Evolutionary conservation across 2,113 vertebrate species (phyloP).

Genomic region (Heterocephalus glaber): DNA sequence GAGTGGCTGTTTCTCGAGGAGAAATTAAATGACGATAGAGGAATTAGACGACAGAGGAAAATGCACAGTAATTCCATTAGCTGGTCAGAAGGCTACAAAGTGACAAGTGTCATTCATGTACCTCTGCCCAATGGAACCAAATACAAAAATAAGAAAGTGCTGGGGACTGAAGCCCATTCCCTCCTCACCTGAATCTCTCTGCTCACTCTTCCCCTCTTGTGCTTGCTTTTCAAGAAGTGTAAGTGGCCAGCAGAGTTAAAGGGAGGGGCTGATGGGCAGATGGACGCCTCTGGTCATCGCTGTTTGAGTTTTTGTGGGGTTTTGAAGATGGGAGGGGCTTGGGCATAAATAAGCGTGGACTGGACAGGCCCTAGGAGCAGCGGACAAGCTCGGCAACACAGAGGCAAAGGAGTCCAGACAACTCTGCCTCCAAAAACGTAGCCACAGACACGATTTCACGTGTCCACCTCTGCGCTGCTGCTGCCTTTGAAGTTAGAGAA

Average conservation of each 20-base stretch:
- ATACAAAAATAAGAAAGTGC: not conserved
- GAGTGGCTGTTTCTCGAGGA: not conserved
- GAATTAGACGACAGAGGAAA: not conserved
- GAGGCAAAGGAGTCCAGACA: not conserved
- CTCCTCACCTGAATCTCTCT: not conserved
- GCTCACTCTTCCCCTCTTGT: not conserved
- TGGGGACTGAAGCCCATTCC: not conserved
- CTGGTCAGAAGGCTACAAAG: not conserved
- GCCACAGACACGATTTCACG: not conserved
- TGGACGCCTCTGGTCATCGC: accelerated
- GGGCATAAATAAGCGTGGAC: no score
- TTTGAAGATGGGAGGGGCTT: not conserved
- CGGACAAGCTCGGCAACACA: accelerated
- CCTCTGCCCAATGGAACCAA: not conserved
- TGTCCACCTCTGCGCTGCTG: not conserved
- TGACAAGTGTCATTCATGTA: not conserved
- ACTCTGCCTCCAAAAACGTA: not conserved
- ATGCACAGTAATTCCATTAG: not conserved
- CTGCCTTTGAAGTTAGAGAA: not conserved
- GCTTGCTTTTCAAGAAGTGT: not conserved
- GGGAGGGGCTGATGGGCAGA: no score
- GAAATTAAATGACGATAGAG: not conserved
- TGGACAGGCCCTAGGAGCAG: not conserved
- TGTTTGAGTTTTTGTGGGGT: not conserved
- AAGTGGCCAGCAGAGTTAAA: not conserved